These are phyloP conservation scores for Reinhardtius hippoglossoides DNA, from an alignment of 2,113 vertebrate genomes.

Conservation along the genomic window DNA sequence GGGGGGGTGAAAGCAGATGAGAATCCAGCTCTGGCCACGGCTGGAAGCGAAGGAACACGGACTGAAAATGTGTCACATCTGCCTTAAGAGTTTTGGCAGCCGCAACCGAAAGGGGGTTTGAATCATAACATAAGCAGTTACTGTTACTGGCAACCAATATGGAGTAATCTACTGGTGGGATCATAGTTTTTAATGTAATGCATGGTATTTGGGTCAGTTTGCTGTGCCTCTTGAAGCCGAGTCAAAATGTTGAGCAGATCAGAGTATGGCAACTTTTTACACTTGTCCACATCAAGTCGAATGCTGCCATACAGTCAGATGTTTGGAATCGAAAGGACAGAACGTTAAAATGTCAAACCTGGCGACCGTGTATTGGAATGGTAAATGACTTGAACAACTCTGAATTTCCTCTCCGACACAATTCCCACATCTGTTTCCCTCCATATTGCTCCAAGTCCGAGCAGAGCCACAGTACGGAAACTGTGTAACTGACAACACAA, in stretches of 20 bases:
- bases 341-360: not conserved
- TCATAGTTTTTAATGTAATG: slow-evolving; percentile 44
- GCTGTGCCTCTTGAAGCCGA: slow-evolving; percentile 17
- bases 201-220: slow-evolving; percentile 63
- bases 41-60: slow-evolving; percentile 55
- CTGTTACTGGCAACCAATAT: slow-evolving; percentile 41
- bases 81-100: slow-evolving; percentile 42
- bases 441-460: slow-evolving; percentile 12
- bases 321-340: too few relatives aligned
- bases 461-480: slow-evolving; percentile 33
- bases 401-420: not conserved
- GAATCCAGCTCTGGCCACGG: slow-evolving; percentile 53
- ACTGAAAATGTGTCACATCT: slow-evolving; percentile 67
- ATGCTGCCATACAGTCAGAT: too few relatives aligned
- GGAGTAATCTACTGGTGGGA: slow-evolving; percentile 47
- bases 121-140: slow-evolving; percentile 61
- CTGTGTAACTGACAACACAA: slow-evolving; percentile 33
- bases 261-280: not conserved
- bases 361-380: slow-evolving; percentile 2
- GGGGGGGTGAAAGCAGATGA: slow-evolving; percentile 50
- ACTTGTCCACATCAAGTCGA: not conserved
- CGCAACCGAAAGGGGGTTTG: slow-evolving; percentile 19
- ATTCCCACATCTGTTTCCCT: slow-evolving; percentile 58
- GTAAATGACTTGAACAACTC: slow-evolving; percentile 26
- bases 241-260: not conserved